Conservation (phyloP, 2,888 invertebrate species). For the Drosophila anomalipes region DNA sequence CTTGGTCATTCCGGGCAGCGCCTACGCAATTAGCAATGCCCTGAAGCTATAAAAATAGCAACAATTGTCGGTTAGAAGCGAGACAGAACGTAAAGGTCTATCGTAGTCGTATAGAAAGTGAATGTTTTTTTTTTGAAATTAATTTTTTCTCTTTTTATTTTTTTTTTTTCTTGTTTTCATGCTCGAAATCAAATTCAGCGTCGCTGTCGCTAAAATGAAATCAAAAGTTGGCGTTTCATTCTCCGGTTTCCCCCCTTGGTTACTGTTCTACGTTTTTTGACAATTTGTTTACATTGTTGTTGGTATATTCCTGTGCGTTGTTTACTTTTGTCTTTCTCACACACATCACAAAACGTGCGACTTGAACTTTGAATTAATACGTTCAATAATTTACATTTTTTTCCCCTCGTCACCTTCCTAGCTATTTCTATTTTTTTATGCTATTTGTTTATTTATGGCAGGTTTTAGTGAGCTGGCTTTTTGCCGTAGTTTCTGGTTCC, state of each 20-base stretch:
- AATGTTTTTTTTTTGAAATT: constrained; percentile 39
- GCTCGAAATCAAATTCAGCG: constrained; percentile 49
- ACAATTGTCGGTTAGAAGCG: constrained; percentile 43
- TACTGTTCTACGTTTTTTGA: constrained; percentile 35
- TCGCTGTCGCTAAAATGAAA: constrained; percentile 52
- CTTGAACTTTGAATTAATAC: constrained; percentile 81
- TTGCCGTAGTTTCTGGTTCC: constrained; percentile 46
- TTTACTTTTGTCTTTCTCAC: constrained; percentile 59
- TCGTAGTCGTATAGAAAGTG: constrained; percentile 59
- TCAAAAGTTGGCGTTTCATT: constrained; percentile 53
- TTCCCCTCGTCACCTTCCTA: constrained; percentile 6
- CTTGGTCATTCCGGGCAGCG: constrained; percentile 70
- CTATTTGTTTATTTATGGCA: constrained; percentile 71
- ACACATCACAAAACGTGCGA: constrained; percentile 76
- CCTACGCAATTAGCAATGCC: constrained; percentile 76
- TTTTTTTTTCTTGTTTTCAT: constrained; percentile 11
- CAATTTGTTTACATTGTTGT: constrained; percentile 47
- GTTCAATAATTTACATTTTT: constrained; percentile 77
- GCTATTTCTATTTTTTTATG: constrained; percentile 31
- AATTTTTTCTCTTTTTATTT: constrained; percentile 6
- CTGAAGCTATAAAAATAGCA: constrained; percentile 57
- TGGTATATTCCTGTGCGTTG: constrained; percentile 23
- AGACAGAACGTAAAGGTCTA: constrained; percentile 37
- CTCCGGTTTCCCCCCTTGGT: constrained; percentile 13
- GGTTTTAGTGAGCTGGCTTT: constrained; percentile 50